Percentiles rank a stretch among this genome's conserved stretches.
Evolutionary conservation across 2,888 invertebrate species (phyloP).

Genomic region (Parapristionchus giblindavisi): DNA sequence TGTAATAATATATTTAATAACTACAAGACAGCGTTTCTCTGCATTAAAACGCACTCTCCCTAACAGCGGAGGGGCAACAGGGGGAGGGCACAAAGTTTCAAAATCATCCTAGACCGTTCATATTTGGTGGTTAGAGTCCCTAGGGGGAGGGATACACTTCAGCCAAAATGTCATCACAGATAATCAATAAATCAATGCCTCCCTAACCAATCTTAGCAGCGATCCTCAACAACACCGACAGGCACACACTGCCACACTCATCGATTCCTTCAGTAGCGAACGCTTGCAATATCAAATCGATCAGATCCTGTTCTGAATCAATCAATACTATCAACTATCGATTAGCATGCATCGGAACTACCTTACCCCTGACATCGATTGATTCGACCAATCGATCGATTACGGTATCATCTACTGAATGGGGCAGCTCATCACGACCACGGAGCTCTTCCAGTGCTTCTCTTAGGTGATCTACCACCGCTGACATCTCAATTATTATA

Average conservation of each 20-base stretch:
- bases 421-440: constrained; percentile 49
- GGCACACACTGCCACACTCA: constrained; percentile 14
- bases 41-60: too few relatives aligned
- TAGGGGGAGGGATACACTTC: too few relatives aligned
- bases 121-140: too few relatives aligned
- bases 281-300: background rate
- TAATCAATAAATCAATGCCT: too few relatives aligned
- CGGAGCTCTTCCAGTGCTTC: constrained; percentile 11
- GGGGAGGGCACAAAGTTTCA: too few relatives aligned
- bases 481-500: constrained; percentile 20
- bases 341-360: background rate
- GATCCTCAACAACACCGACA: constrained; percentile 18
- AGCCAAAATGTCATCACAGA: too few relatives aligned
- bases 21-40: too few relatives aligned
- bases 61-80: too few relatives aligned
- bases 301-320: background rate
- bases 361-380: constrained; percentile 6
- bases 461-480: constrained; percentile 19
- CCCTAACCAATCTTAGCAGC: constrained; percentile 24
- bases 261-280: background rate
- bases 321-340: background rate
- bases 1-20: too few relatives aligned
- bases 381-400: constrained; percentile 50
- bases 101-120: too few relatives aligned
- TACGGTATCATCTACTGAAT: constrained; percentile 53